Evolutionary conservation across 92 coral and sea anemone genomes (phyloP), one percentile per base, ranked within the genome.

Genomic region (Zoanthus solanderi): DNA sequence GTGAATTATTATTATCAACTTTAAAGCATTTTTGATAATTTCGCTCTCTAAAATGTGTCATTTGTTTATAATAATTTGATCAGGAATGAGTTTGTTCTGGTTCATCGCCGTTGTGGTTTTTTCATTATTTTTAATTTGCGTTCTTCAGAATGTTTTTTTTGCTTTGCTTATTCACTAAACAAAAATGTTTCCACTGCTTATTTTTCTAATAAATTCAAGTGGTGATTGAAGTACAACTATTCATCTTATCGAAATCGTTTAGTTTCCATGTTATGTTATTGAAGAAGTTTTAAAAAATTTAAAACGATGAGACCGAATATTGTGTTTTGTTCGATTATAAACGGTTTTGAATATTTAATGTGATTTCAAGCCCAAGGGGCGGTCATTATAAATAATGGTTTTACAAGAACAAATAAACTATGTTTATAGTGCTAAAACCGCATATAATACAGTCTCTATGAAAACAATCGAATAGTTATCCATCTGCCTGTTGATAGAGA

Each of bases 381-480:
- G 44, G 61, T 67, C 85, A 66, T 81, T 81, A 66, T 66, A 66
- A 81, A 81, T 81, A 81, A 81, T 46, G 76, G 58, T 67, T 65
- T 81, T 65, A 67, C 29, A 47, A 81, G 85, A 81, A 81, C 85
- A 81, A 81, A 81, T 71, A 81, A 81, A 81, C 45, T 18, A 6
- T 81, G 76, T 63, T 81, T 81, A 65, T 81, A 46, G 54, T 81
- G 46, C 75, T 81, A 81, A 81, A 81, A 81, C 85, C 85, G 57
- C 85, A 81, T 66, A 81, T 47, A 81, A 81, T 81, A 46, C 37
- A 81, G 15, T 47, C 29, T 79, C 46, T 79, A 79, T 79, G 72
- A 69, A 60, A 54, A 61, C 84, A 79, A 79, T 79, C 60, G 72
- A 79, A 77, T 31, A 18, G 18, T 8, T 52, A 76, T 30, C 82